Conservation (phyloP, 1,140 invertebrate genomes). For the Microplitis mediator region DNA sequence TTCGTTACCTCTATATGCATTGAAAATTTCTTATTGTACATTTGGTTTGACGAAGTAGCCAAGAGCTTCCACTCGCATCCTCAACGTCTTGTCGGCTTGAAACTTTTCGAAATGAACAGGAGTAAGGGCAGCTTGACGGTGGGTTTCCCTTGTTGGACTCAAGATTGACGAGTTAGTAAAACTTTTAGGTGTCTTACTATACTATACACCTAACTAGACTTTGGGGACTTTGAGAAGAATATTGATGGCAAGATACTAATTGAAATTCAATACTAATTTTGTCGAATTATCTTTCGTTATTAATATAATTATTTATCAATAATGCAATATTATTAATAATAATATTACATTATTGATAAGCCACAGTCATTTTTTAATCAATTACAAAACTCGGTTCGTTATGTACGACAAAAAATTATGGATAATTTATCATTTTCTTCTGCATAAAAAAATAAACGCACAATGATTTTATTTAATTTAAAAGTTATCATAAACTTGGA, state of each 20-base stretch:
- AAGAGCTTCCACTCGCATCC: constrained; percentile 3
- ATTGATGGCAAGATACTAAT: background rate
- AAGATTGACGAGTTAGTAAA: background rate
- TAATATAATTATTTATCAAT: too few relatives aligned
- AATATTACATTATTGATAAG: too few relatives aligned
- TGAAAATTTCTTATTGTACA: constrained; percentile 19
- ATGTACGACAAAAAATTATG: too few relatives aligned
- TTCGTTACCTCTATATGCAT: constrained; percentile 38
- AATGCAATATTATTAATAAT: too few relatives aligned
- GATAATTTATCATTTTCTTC: too few relatives aligned
- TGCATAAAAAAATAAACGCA: too few relatives aligned
- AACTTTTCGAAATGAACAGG: constrained; percentile 1
- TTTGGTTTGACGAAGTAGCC: background rate
- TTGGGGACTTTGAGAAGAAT: background rate
- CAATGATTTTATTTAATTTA: too few relatives aligned
- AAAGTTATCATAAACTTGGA: too few relatives aligned
- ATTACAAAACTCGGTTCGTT: too few relatives aligned
- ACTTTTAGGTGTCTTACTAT: background rate
- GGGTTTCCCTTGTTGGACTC: background rate
- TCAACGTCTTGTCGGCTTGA: background rate
- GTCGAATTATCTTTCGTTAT: too few relatives aligned
- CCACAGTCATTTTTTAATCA: too few relatives aligned
- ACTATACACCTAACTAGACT: background rate
- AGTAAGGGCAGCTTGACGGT: too few relatives aligned
- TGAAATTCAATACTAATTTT: background rate